Evolutionary conservation across 2,113 vertebrate species (phyloP).

Genomic region (Sylvietta virens): DNA sequence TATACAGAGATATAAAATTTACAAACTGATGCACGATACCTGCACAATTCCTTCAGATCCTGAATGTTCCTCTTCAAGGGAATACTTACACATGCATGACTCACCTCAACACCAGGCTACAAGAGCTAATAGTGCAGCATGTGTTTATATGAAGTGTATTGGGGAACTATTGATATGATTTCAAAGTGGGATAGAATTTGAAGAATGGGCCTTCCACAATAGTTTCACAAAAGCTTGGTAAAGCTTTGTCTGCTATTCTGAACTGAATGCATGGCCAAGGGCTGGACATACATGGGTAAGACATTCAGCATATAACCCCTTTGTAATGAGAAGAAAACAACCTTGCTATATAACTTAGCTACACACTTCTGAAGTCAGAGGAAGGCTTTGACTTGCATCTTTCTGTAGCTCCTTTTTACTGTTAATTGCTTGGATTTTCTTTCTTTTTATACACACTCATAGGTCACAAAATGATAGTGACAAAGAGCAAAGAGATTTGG

Average conservation of each 20-base stretch:
- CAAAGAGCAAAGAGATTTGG: slow-evolving; percentile 84
- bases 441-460: neutral
- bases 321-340: neutral
- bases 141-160: neutral
- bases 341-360: neutral
- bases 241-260: neutral
- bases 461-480: slow-evolving; percentile 87
- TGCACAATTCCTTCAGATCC: neutral
- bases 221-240: neutral
- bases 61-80: neutral
- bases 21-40: neutral
- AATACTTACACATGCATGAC: neutral
- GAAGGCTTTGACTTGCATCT: neutral
- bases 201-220: neutral
- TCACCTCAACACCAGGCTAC: neutral
- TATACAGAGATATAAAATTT: neutral
- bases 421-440: slow-evolving; percentile 39
- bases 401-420: neutral
- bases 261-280: neutral
- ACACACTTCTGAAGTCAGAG: neutral
- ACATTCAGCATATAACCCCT: neutral
- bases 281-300: neutral
- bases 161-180: neutral
- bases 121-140: neutral
- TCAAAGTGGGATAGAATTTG: neutral